Evolutionary conservation across 1,140 invertebrate species (phyloP).

Genomic region (Oreohelix idahoensis): DNA sequence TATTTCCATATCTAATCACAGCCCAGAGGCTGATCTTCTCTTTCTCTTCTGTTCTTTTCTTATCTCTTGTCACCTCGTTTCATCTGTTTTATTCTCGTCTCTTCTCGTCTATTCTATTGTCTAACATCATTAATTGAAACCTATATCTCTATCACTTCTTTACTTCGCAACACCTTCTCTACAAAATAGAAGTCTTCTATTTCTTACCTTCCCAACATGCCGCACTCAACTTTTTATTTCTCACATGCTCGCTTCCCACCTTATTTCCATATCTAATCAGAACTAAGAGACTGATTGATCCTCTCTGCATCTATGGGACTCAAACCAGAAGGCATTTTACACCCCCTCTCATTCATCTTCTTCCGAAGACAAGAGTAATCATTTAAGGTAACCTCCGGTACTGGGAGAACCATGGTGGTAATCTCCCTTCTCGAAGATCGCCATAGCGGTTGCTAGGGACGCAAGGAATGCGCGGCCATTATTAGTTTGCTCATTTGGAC

Average conservation of each 20-base stretch:
- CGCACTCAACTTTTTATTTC: background rate
- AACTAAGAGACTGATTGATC: background rate
- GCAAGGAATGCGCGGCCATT: background rate
- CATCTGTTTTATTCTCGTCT: no score
- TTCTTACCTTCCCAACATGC: no score
- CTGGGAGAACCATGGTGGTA: background rate
- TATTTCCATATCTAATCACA: no score
- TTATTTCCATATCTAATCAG: slow-evolving; percentile 3
- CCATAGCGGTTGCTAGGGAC: background rate
- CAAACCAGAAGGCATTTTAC: slow-evolving; percentile 1
- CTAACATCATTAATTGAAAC: no score
- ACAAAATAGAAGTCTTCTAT: no score
- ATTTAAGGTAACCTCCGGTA: slow-evolving; percentile 1
- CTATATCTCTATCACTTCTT: no score
- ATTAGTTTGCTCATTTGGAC: slow-evolving; percentile 6
- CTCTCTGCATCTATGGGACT: slow-evolving; percentile 4
- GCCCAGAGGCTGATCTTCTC: no score
- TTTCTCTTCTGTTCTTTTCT: no score
- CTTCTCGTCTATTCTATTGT: no score
- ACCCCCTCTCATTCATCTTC: background rate
- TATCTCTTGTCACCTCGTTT: no score
- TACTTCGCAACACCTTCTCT: no score
- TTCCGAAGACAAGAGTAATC: slow-evolving; percentile 11
- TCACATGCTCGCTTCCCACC: background rate
- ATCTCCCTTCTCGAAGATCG: slow-evolving; percentile 3